Percentiles rank a stretch among this genome's conserved stretches.
Evolutionary conservation across 2,113 vertebrate species (phyloP).

Genomic region (Caranx melampygus): DNA sequence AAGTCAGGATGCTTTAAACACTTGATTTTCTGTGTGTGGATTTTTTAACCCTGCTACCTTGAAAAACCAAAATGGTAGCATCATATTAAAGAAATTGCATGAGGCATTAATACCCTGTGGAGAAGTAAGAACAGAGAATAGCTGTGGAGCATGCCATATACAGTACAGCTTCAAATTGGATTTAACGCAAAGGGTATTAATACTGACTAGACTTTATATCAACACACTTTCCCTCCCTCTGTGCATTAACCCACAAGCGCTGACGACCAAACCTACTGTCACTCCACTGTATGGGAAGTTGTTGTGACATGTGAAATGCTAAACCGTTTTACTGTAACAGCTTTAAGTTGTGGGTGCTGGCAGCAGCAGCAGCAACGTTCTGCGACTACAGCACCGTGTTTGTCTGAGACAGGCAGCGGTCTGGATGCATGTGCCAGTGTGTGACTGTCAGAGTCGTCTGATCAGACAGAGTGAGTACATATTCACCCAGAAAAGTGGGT

Average conservation of each 20-base stretch:
- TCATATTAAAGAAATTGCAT: constrained; percentile 17
- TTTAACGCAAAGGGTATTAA: constrained; percentile 35
- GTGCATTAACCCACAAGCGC: constrained; percentile 5
- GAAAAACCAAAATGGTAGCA: background rate
- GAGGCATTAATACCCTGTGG: background rate
- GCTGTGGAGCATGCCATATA: constrained; percentile 11
- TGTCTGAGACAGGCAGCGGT: constrained; percentile 18
- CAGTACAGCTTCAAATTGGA: constrained; percentile 42
- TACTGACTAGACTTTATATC: constrained; percentile 15
- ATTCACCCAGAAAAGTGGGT: constrained; percentile 39
- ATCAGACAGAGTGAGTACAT: constrained; percentile 22
- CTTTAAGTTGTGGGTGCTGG: constrained; percentile 47
- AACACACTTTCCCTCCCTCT: constrained; percentile 22
- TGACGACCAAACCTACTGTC: constrained; percentile 28
- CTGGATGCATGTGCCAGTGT: background rate
- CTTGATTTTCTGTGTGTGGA: background rate
- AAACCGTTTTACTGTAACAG: constrained; percentile 67
- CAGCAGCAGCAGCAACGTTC: constrained; percentile 7
- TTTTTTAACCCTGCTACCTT: background rate
- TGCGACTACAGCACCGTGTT: constrained; percentile 2
- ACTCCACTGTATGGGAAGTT: constrained; percentile 32
- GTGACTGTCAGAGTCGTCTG: constrained; percentile 1
- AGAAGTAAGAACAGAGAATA: background rate
- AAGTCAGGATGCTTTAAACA: constrained; percentile 1
- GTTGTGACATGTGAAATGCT: constrained; percentile 61